phyloP scores from a whole-genome alignment of 2,888 invertebrate species.

The Drosophila kuntzei region DNA sequence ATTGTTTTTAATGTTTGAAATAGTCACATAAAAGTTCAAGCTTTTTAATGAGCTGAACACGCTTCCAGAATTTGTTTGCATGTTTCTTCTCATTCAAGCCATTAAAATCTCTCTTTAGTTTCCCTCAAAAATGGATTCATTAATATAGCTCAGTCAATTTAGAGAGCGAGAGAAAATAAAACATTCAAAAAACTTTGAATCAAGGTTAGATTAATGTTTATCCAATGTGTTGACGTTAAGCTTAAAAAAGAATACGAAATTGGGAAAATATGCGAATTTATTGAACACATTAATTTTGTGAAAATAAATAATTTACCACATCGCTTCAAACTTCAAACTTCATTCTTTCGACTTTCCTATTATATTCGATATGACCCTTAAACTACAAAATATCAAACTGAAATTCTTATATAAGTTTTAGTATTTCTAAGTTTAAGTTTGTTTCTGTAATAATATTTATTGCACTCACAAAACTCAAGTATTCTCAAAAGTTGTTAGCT shows the following conservation, averaged over 20 bases:
- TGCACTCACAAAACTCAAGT: neutral
- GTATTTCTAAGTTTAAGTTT: neutral
- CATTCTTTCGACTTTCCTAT: too few species aligned
- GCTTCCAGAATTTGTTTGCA: conserved; percentile 24
- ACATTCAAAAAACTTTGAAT: neutral
- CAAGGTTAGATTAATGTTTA: conserved; percentile 37
- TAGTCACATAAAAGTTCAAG: conserved; percentile 43
- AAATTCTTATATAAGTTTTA: neutral
- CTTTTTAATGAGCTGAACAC: conserved; percentile 52
- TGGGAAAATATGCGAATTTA: conserved; percentile 11
- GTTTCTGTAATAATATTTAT: neutral
- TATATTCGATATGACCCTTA: too few species aligned
- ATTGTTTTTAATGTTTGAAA: conserved; percentile 54
- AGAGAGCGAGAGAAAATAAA: conserved; percentile 4
- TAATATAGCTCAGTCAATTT: conserved; percentile 34
- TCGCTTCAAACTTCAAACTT: neutral
- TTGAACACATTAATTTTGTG: conserved; percentile 18
- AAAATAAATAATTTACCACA: neutral
- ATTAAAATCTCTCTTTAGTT: conserved; percentile 5
- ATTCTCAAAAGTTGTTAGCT: neutral
- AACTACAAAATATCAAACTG: neutral
- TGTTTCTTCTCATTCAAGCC: conserved; percentile 7
- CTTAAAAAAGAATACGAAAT: conserved; percentile 5
- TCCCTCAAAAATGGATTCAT: conserved; percentile 5
- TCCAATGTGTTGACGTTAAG: conserved; percentile 46